phyloP scores from a whole-genome alignment of 2,113 vertebrate species.

The Bos indicus region DNA sequence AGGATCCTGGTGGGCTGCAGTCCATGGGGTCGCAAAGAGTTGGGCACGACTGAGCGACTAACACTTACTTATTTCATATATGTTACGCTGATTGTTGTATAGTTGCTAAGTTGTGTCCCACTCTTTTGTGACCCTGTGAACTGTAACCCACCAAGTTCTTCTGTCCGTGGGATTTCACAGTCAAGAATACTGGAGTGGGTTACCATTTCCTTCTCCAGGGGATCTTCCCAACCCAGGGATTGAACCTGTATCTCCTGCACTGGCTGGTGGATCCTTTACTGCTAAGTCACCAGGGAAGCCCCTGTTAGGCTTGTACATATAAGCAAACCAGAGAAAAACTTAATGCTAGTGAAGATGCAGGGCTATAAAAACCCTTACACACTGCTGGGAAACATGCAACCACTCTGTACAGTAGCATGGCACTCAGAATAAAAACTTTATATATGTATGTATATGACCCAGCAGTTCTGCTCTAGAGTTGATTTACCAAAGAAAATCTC shows the following conservation, averaged over 20 bases:
- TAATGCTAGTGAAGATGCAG: background rate
- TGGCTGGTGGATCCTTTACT: background rate
- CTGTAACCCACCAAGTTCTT: background rate
- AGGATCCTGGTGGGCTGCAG: no score
- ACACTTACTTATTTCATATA: background rate
- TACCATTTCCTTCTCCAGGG: background rate
- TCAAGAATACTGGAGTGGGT: background rate
- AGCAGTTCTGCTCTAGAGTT: background rate
- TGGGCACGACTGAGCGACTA: no score
- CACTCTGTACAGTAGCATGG: background rate
- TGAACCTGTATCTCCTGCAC: background rate
- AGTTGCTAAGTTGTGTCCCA: background rate
- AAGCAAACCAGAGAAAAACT: background rate
- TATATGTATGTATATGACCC: background rate
- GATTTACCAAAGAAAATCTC: background rate
- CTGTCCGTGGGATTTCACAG: background rate
- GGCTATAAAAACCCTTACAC: background rate
- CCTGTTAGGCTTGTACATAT: background rate
- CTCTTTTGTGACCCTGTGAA: background rate
- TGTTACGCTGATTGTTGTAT: background rate
- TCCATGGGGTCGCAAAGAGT: no score
- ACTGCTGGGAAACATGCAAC: background rate
- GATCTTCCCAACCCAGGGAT: background rate
- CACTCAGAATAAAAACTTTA: background rate
- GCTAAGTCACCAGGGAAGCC: background rate